Evolutionary conservation across 2,797 vertebrate genomes (phyloP).

Genomic region (Rhynchonycteris naso): DNA sequence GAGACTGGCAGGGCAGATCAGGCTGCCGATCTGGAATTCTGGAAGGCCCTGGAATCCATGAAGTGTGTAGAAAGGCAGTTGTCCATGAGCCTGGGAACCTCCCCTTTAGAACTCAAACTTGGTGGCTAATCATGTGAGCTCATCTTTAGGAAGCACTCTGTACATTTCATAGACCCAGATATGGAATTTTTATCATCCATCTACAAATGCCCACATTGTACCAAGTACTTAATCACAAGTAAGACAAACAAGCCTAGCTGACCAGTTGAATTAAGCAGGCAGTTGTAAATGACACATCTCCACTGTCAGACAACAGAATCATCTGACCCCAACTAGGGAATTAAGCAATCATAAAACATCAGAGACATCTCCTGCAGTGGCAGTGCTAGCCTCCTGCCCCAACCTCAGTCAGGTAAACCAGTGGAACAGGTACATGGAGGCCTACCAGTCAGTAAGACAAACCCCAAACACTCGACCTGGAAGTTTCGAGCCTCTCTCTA

Average conservation of each 20-base stretch:
- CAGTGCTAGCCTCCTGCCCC: neutral
- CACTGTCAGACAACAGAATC: neutral
- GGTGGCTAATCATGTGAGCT: neutral
- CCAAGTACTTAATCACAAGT: neutral
- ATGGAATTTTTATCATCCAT: neutral
- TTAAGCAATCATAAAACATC: slow-evolving; percentile 47
- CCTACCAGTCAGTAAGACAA: slow-evolving; percentile 15
- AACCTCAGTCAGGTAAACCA: slow-evolving; percentile 45
- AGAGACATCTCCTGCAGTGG: slow-evolving; percentile 2
- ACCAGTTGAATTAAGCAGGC: slow-evolving; percentile 19
- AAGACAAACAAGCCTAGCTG: slow-evolving; percentile 43
- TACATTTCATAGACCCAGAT: neutral
- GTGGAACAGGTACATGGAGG: neutral
- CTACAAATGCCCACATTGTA: neutral
- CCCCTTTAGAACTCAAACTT: neutral
- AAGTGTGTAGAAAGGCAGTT: neutral
- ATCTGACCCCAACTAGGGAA: slow-evolving; percentile 47
- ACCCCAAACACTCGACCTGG: neutral
- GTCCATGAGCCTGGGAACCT: neutral
- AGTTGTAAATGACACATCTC: slow-evolving; percentile 41
- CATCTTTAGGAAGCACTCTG: neutral
- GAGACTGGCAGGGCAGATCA: neutral
- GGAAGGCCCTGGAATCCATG: neutral
- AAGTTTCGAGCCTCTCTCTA: neutral
- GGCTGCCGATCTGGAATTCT: neutral